Evolutionary conservation across 2,113 vertebrate species (phyloP), one percentile per base, ranked within the genome.

Genomic region (Peucedramus taeniatus): DNA sequence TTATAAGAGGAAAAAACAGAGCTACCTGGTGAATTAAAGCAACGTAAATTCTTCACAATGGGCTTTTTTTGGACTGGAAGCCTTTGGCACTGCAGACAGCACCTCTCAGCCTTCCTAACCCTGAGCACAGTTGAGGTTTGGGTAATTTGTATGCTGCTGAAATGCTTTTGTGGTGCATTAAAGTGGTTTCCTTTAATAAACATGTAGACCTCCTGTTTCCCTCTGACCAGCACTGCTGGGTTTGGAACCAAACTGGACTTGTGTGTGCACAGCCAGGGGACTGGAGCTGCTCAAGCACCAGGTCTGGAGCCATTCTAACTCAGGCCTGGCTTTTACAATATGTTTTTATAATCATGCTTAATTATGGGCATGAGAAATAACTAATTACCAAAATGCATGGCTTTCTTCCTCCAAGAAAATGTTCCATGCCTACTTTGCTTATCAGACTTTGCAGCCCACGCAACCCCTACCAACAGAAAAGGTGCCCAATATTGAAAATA

Each of bases 341-440:
- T 53, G 61, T 85, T 89, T 94, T 93, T 83, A 91, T 77, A 76
- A 83, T 71, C 45, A 30, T 1, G 2, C 47, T 82, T 77, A 81
- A 86, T 94, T 92, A 75, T 35, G 56, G 61, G 77, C 93, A 47
- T 33, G 75, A 94, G 85, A 76, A 96, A 87, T 72, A 69, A 90
- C 59, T 79, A 92, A 80, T 89, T 89, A 65, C 69, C 8, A 1
- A 78, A 89, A 54, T 1, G 33, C 49, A 16, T 33, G 33, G 17
- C 57, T 78, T 76, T 89, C 50, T 35, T 56, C 49, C 57, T 15
- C 51, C 64, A 61, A 15, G 39, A 86, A 95, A 94, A 86, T 0
- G 3, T 21, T 11, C 56, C 49, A 15, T 20, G 44, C 51, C 75
- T 61, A 13, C 59, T 87, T 86, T 45, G 33, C 56, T 57, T 42